Percentiles rank a stretch among this genome's conserved stretches.
phyloP scores from a whole-genome alignment of 53 echinoderm and acorn worm genomes.

The Apostichopus leukothele region DNA sequence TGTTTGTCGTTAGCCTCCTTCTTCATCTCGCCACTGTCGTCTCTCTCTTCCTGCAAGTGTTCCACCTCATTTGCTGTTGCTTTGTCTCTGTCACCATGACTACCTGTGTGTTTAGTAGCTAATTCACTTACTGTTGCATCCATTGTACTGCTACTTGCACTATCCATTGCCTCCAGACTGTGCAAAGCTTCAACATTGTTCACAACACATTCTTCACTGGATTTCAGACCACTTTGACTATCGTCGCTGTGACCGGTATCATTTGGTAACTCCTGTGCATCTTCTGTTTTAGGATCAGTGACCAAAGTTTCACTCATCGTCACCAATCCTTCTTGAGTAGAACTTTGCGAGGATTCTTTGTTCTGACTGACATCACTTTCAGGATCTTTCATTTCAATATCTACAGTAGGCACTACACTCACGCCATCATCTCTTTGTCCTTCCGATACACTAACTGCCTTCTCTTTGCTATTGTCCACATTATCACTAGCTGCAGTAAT shows the following conservation, averaged over 20 bases:
- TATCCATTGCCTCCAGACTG: background rate
- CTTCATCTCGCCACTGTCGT: background rate
- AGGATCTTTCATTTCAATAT: background rate
- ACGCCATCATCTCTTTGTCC: background rate
- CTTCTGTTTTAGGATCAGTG: background rate
- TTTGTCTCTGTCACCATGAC: background rate
- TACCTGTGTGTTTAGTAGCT: background rate
- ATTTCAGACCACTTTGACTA: background rate
- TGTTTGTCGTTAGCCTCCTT: background rate
- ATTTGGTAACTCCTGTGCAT: background rate
- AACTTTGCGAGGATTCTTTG: background rate
- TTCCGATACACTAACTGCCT: background rate
- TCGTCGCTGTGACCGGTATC: background rate
- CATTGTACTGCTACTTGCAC: background rate
- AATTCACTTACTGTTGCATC: background rate
- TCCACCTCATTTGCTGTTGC: background rate
- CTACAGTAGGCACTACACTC: background rate
- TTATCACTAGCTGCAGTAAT: background rate
- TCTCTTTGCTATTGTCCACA: conserved; percentile 4
- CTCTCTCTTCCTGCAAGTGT: background rate
- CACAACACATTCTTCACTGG: background rate
- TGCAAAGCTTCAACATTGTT: background rate
- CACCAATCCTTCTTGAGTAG: background rate
- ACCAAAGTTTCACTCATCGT: background rate
- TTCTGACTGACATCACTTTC: background rate